Base-by-base conservation (phyloP, 30 jellyfish, hydroid and myxozoan genomes). In the Phacellophora camtschatica region DNA sequence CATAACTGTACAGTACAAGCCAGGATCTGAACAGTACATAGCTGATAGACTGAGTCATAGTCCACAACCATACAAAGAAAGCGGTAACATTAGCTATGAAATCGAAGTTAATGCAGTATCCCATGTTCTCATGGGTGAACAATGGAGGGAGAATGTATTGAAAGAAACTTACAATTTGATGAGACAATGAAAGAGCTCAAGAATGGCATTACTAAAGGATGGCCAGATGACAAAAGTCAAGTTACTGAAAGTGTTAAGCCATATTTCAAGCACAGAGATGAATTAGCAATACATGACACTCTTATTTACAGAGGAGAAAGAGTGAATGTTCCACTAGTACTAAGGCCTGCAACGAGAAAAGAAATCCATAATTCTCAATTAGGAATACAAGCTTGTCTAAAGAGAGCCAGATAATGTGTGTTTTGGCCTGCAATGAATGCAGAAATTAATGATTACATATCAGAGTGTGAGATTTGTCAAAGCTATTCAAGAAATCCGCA, bases 141-240 rank as follows among this genome's bases (percentile, higher is more conserved):
- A 48, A 39, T 53, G 85, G 85, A 72, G 85, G 51, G 51, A 72
- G 73, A 72, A 51, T 49, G 25, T 72, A 74, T 53, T 72, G 85
- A 72, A 46, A 50, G 63, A 53, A 72, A 72, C 85, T 48, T 48
- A 72, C 49, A 72, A 72, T n/a, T n/a, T 2, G 74, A 72, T 72
- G 73, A 72, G 85, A 51, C 73, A 72, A 72, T 46, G 85, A 72
- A 46, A 46, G 73, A 46, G 73, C 74, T 75, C 22, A 22, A 57
- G 88, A 39, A 54, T 1, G 68, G 39, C 66, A 57, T 75, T 75
- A 54, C 79, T 75, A 57, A 55, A 53, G 88, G 88, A 57, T 75
- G 78, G 88, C 88, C 88, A 33, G 88, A 55, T 20, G 69, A 37
- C 88, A 75, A 75, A 75, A 57, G 68, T 55, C 79, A 57, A 57